Percentiles rank a stretch among this genome's conserved stretches.
Evolutionary conservation across 2,888 invertebrate genomes (phyloP).

Genomic region (Drosophila pegasa): DNA sequence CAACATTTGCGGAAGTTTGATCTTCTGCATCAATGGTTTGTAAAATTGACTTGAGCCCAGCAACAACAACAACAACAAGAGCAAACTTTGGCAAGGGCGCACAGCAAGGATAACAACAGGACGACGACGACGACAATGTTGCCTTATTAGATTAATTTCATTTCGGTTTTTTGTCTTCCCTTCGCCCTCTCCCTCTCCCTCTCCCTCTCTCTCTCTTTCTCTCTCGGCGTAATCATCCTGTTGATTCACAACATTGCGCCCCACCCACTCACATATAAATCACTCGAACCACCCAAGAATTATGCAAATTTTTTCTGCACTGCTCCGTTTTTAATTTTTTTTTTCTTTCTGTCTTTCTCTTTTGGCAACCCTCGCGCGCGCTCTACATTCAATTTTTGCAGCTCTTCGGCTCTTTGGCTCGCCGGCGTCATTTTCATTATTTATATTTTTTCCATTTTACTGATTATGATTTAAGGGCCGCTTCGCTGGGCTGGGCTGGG

Average conservation of each 20-base stretch:
- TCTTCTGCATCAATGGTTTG: constrained; percentile 85
- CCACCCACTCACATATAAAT: constrained; percentile 31
- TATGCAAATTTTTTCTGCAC: constrained; percentile 76
- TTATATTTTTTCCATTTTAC: constrained; percentile 81
- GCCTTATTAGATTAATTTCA: constrained; percentile 84
- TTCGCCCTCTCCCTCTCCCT: neutral
- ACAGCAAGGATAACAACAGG: constrained; percentile 29
- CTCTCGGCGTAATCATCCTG: constrained; percentile 66
- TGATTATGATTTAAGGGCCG: constrained; percentile 83
- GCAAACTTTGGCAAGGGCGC: constrained; percentile 22
- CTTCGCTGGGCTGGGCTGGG: constrained; percentile 18
- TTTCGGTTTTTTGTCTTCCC: constrained; percentile 56
- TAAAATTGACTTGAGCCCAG: constrained; percentile 82
- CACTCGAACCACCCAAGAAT: constrained; percentile 57
- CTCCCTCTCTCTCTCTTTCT: constrained; percentile 2
- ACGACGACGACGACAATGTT: constrained; percentile 72
- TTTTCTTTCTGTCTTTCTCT: too few relatives aligned
- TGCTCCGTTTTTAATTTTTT: constrained; percentile 5
- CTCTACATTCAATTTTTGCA: constrained; percentile 73
- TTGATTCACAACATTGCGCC: constrained; percentile 66
- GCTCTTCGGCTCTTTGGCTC: constrained; percentile 35
- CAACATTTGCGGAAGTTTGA: constrained; percentile 83
- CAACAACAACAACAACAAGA: constrained; percentile 32
- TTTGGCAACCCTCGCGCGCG: constrained; percentile 64
- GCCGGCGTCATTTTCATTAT: constrained; percentile 74